Base-by-base conservation (phyloP, 2,113 vertebrate species). In the Hyaena hyaena region DNA sequence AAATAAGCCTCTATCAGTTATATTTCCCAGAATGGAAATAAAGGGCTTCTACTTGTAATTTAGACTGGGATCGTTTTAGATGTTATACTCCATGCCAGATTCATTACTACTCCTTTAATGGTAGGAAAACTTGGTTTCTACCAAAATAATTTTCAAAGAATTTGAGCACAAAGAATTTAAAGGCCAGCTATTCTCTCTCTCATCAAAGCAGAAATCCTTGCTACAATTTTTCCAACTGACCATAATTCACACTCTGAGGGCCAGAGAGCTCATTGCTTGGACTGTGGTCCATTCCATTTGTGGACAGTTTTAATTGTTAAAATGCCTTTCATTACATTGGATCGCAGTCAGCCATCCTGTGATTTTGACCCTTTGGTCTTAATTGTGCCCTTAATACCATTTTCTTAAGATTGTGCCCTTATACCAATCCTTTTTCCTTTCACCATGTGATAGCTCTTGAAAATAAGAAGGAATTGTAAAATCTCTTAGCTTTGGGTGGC, bases 1-100 rank as follows among this genome's bases (percentile, higher is more conserved):
- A 98, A 98, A 98, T 97, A 97, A 97, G 84, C 53, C 87, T 95
- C 92, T 77, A 96, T 97, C 95, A 94, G 87, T 96, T 98, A 7
- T 97, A 95, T 95, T 97, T 97, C 96, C 96, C 45, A 97, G 96
- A 86, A 96, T 97, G 97, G 92, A 97, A 97, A 88, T 96, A 95
- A 87, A 97, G 35, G 87, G 33, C 90, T 95, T 88, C 73, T 69
- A 19, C 76, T 94, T 97, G 87, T 94, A 95, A 95, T 79, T 94
- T 90, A 97, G 83, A 63, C 90, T 7, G 23, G 58, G 93, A 63
- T 90, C 76, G 74, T 92, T 96, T 73, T 90, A 94, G 88, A 63
- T 84, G 24, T n/a, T 23, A n/a, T 7, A 5, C 7, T 76, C 50
- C 68, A 39, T 89, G 85, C 93, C 58, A 73, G 74, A 55, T 83